Evolutionary conservation across 1,140 invertebrate species (phyloP).

Genomic region (Marisa cornuarietis): DNA sequence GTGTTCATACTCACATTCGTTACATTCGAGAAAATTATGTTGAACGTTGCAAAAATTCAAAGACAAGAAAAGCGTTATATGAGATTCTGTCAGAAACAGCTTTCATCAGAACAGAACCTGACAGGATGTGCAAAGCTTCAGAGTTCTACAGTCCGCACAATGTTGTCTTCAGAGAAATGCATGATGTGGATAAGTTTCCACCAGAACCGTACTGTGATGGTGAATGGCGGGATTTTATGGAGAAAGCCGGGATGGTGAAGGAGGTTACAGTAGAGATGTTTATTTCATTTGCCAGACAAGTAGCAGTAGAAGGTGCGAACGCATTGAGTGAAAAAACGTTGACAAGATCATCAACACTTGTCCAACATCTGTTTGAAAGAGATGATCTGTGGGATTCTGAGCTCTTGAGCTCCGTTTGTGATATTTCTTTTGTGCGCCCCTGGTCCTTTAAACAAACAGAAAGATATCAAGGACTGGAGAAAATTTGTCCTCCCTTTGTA

Average conservation of each 20-base stretch:
- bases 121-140: not conserved
- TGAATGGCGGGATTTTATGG: conserved; percentile 1
- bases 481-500: conserved; percentile 14
- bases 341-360: not conserved
- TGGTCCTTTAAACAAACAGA: not conserved
- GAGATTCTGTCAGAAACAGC: not conserved
- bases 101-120: not conserved
- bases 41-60: too few relatives aligned
- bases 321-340: not conserved
- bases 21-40: too few relatives aligned
- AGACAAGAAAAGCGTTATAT: too few relatives aligned
- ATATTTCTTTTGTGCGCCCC: conserved; percentile 34
- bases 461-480: not conserved
- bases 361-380: not conserved
- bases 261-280: conserved; percentile 3
- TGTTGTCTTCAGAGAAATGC: not conserved
- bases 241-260: conserved; percentile 1
- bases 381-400: not conserved
- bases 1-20: too few relatives aligned
- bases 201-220: not conserved
- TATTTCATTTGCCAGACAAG: not conserved
- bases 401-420: conserved; percentile 13
- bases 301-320: conserved; percentile 1
- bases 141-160: conserved; percentile 14
- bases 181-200: not conserved